Base-by-base conservation (phyloP, 2,888 invertebrate species). In the Cheilosia impressa region DNA sequence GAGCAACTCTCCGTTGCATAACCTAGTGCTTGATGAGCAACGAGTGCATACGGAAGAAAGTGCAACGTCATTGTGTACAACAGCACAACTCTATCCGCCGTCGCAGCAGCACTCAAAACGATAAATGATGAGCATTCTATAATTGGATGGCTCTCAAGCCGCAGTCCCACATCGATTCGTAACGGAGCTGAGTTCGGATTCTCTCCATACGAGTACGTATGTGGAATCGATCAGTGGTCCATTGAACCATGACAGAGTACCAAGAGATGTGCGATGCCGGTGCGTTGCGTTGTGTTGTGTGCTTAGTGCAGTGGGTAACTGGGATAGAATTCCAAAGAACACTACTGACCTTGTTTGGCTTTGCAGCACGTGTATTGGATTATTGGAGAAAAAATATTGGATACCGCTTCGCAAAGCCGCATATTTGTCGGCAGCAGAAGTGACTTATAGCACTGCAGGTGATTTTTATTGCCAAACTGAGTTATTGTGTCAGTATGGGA, bases 101-200 rank as follows among this genome's bases (percentile, higher is more conserved):
- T 9, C 10, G 22, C 9, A 31, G 38, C 38, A 38, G 17, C 71
- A 60, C 50, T 71, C 27, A 4, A 68, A 62, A 43, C 27, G 71
- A 71, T 71, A 63, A 78, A 57, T 63, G 78, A 78, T 71, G 78
- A 63, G 57, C 27, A 60, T 45, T 38, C 53, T 52, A 34, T 52
- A 57, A 65, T 65, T 66, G 65, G 50, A 75, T 75, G 53, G n/a
- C 22, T 9, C 58, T 34, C 34, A 4, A 60, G 31, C 22, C 45
- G 63, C n/a, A 62, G 24, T n/a, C n/a, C n/a, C 22, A 45, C 9
- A 31, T 73, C 27, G 73, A 75, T 66, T 72, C 66, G 57, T 81
- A 81, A 85, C 85, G 65, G 80, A 71, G 66, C 81, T 55, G 76
- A 60, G 66, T 83, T 83, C 17, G 17, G 47, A 68, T 66, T 66